Conservation (phyloP, 2,888 invertebrate genomes). For the Drosophila longiperda region DNA sequence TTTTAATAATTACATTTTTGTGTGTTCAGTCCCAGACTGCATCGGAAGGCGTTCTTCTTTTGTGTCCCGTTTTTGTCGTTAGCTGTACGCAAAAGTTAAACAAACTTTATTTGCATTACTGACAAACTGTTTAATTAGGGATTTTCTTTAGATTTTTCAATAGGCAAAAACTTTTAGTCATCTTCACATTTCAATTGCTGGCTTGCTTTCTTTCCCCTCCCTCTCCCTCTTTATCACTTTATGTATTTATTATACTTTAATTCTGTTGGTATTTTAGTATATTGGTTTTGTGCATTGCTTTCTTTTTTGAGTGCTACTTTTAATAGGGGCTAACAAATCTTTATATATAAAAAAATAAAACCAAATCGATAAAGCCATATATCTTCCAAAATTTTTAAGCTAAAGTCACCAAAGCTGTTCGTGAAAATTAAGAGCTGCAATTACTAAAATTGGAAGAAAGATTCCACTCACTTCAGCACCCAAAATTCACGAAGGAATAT, state of each 20-base stretch:
- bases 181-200: background rate
- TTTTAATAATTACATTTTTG: constrained; percentile 81
- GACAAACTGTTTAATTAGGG: constrained; percentile 81
- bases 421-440: too few relatives aligned
- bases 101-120: constrained; percentile 80
- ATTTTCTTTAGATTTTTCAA: constrained; percentile 72
- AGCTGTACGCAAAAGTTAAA: constrained; percentile 72
- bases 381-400: too few relatives aligned
- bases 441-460: too few relatives aligned
- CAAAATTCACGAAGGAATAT: too few relatives aligned
- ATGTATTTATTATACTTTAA: background rate
- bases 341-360: too few relatives aligned
- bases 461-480: too few relatives aligned
- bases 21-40: constrained; percentile 66
- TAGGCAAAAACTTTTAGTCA: constrained; percentile 58
- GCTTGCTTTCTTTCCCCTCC: background rate
- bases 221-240: constrained; percentile 1
- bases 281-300: too few relatives aligned
- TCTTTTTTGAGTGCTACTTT: too few relatives aligned
- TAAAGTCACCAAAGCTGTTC: too few relatives aligned
- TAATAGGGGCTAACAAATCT: too few relatives aligned
- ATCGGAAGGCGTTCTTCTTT: constrained; percentile 33
- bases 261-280: too few relatives aligned
- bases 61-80: constrained; percentile 40
- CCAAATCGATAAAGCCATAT: too few relatives aligned